Conservation (phyloP, 2,888 invertebrate species). For the Scaptomyza reducta region DNA sequence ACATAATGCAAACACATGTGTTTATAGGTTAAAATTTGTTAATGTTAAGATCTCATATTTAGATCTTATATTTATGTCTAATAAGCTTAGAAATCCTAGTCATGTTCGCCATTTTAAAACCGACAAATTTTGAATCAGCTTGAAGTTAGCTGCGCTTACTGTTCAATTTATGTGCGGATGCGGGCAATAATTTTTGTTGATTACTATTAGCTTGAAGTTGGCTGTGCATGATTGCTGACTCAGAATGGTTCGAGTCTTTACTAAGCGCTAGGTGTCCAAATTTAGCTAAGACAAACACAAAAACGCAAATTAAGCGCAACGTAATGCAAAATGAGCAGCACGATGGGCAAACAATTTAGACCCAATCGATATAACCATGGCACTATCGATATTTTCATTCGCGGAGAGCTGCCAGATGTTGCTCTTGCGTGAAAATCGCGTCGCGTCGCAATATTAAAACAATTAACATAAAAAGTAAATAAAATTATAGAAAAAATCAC, state of each 20-base stretch:
- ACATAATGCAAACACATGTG: background rate
- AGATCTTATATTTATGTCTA: background rate
- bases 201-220: conserved; percentile 5
- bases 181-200: background rate
- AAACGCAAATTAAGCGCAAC: background rate
- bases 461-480: conserved; percentile 40
- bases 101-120: conserved; percentile 42
- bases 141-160: conserved; percentile 27
- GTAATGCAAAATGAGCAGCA: conserved; percentile 8
- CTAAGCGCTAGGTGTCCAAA: background rate
- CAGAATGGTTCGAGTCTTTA: conserved; percentile 17
- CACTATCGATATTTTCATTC: conserved; percentile 35
- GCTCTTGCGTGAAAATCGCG: conserved; percentile 49
- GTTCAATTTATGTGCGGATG: conserved; percentile 8
- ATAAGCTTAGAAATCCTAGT: background rate
- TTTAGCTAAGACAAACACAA: conserved; percentile 13
- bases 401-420: conserved; percentile 51
- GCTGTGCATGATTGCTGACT: conserved; percentile 24
- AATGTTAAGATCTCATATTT: background rate
- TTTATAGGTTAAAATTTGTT: background rate
- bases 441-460: conserved; percentile 54
- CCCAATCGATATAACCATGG: background rate
- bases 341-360: conserved; percentile 7
- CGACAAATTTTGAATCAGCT: conserved; percentile 5
- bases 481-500: conserved; percentile 30